Evolutionary conservation across 2,888 invertebrate genomes (phyloP).

Genomic region (Pyrrhosoma nymphula): DNA sequence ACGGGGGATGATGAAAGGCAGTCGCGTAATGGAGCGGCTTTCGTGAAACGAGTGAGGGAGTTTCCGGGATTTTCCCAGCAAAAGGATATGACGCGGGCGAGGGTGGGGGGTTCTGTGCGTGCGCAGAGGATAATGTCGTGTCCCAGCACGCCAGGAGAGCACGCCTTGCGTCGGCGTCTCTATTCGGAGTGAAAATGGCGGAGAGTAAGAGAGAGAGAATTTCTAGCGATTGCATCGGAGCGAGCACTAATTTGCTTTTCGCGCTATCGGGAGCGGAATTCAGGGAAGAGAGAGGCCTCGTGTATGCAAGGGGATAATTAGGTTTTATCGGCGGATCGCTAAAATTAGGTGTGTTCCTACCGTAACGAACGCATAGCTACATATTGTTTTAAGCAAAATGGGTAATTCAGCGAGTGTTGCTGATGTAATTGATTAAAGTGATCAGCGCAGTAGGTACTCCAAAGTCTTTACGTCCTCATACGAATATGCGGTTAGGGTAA

Average conservation of each 20-base stretch:
- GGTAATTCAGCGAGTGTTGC: neutral
- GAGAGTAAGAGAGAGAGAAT: too few relatives aligned
- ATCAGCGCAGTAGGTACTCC: neutral
- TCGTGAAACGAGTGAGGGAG: neutral
- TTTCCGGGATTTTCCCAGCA: neutral
- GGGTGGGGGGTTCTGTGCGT: neutral
- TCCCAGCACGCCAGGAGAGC: too few relatives aligned
- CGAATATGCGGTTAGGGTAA: too few relatives aligned
- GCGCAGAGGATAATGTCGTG: neutral
- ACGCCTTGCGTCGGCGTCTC: neutral
- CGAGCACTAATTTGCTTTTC: neutral
- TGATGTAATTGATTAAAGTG: neutral
- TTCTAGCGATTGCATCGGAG: neutral
- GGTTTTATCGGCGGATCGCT: neutral
- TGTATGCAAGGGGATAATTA: neutral
- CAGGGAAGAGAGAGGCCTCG: neutral
- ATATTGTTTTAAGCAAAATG: neutral
- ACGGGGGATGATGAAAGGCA: neutral
- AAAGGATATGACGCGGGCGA: neutral
- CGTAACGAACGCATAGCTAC: neutral
- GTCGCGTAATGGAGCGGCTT: conserved; percentile 21
- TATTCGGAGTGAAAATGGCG: too few relatives aligned
- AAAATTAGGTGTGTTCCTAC: too few relatives aligned
- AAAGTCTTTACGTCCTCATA: too few relatives aligned
- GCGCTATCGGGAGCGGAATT: neutral